Percentiles rank a stretch among this genome's conserved stretches.
Conservation (phyloP, 2,113 vertebrate genomes). For the Lates calcarifer region DNA sequence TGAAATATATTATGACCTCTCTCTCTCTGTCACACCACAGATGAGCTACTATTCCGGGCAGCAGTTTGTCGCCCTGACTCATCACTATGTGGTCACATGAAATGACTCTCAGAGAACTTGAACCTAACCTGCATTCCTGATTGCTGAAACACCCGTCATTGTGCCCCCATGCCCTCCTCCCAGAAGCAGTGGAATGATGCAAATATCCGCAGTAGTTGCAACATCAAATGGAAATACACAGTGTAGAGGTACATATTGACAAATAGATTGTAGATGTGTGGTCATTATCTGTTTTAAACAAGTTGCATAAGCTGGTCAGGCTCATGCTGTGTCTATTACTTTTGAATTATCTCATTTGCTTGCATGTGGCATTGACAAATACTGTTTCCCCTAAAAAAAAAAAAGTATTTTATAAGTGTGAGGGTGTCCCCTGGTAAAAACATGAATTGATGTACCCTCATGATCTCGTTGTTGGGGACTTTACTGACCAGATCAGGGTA, state of each 20-base stretch:
- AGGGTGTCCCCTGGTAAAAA: constrained; percentile 10
- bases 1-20: constrained; percentile 56
- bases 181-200: constrained; percentile 10
- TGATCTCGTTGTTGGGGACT: not conserved
- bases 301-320: not conserved
- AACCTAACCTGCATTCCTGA: constrained; percentile 61
- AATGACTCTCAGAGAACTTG: constrained; percentile 65
- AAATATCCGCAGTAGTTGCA: constrained; percentile 32
- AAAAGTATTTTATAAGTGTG: not conserved
- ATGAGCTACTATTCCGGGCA: constrained; percentile 76
- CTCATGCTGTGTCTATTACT: not conserved
- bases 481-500: not conserved
- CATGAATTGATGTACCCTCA: not conserved
- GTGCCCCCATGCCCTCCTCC: not conserved
- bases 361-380: not conserved
- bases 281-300: not conserved
- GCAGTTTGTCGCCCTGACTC: constrained; percentile 72
- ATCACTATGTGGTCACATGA: constrained; percentile 71
- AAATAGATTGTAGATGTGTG: not conserved
- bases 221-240: constrained; percentile 11
- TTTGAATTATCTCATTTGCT: not conserved
- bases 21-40: constrained; percentile 54
- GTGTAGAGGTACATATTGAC: not conserved
- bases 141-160: constrained; percentile 58
- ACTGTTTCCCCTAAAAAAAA: not conserved